Evolutionary conservation across 2,113 vertebrate genomes (phyloP).

Genomic region (Machaerirhynchus nigripectus): DNA sequence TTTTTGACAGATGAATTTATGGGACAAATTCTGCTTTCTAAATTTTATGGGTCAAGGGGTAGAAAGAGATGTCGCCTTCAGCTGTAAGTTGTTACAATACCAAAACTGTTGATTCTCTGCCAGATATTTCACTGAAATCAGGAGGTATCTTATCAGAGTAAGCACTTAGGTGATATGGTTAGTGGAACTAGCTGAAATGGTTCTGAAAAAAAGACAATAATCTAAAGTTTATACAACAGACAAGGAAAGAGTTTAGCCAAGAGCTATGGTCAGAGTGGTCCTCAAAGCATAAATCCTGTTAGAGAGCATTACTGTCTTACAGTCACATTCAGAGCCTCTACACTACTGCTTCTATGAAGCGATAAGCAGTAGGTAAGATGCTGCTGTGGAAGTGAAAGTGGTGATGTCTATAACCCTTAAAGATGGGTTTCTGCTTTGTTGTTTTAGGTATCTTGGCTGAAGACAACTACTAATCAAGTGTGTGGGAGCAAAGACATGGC

Average conservation of each 20-base stretch:
- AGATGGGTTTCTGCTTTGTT: neutral
- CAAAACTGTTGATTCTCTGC: neutral
- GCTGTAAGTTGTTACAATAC: neutral
- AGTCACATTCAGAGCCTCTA: neutral
- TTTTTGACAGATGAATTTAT: neutral
- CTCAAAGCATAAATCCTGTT: neutral
- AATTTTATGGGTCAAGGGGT: accelerated
- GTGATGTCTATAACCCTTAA: neutral
- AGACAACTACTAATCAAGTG: neutral
- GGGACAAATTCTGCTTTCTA: neutral
- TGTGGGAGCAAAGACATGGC: neutral
- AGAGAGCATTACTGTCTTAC: neutral
- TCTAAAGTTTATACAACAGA: neutral
- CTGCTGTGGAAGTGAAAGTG: neutral
- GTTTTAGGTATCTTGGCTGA: neutral
- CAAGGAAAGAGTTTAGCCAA: neutral
- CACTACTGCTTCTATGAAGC: neutral
- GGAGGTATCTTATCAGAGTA: neutral
- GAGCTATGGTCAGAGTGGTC: neutral
- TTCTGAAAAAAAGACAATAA: neutral
- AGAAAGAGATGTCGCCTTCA: neutral
- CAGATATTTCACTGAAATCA: neutral
- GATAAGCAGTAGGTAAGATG: neutral
- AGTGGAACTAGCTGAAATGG: neutral
- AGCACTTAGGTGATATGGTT: neutral